A percentile compares a stretch with the other conserved stretches of the same genome.
Evolutionary conservation across 1,140 invertebrate genomes (phyloP).

Genomic region (Branchinecta lindahli): DNA sequence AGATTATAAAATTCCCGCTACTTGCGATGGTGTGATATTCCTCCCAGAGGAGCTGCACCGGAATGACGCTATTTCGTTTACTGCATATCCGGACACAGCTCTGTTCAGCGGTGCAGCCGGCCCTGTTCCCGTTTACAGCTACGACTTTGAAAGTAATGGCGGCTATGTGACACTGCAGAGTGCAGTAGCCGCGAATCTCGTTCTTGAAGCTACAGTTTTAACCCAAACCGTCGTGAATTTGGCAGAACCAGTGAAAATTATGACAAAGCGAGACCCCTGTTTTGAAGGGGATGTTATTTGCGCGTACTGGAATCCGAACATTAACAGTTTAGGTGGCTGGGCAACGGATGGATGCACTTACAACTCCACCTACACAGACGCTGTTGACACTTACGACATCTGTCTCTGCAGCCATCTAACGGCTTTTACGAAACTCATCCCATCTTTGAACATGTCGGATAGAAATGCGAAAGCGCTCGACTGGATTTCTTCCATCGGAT

Average conservation of each 20-base stretch:
- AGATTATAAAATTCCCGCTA: too few relatives aligned
- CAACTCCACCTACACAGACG: background rate
- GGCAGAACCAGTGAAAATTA: background rate
- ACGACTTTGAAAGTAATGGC: background rate
- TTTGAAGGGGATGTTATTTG: slow-evolving; percentile 15
- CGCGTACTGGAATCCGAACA: slow-evolving; percentile 23
- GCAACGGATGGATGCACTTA: slow-evolving; percentile 22
- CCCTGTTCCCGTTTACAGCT: background rate
- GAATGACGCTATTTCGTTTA: background rate
- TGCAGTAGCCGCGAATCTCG: background rate
- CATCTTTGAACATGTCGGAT: background rate
- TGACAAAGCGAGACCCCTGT: background rate
- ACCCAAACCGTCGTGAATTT: background rate
- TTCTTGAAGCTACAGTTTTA: background rate
- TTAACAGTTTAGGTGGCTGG: slow-evolving; percentile 23
- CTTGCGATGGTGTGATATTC: background rate
- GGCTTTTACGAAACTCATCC: slow-evolving; percentile 19
- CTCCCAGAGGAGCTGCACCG: background rate
- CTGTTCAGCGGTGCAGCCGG: background rate
- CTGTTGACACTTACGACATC: slow-evolving; percentile 16
- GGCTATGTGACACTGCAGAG: background rate
- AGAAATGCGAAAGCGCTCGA: slow-evolving; percentile 17
- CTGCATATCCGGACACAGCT: background rate
- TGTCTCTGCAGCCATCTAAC: slow-evolving; percentile 26
- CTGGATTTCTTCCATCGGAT: slow-evolving; percentile 24